Base-by-base conservation (phyloP, 2,797 vertebrate genomes). In the Atherinosoma microstoma region DNA sequence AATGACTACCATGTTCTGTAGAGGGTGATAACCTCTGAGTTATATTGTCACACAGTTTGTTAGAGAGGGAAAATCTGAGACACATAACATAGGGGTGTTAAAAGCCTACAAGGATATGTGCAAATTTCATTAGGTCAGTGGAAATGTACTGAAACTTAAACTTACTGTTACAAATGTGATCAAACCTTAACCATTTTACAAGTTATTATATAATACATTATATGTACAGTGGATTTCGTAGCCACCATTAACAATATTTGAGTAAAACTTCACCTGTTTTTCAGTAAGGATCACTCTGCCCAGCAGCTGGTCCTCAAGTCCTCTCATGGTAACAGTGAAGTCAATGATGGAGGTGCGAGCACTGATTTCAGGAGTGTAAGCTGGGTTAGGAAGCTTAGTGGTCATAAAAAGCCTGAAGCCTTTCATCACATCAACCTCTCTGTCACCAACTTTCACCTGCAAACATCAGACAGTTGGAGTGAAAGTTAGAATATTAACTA, bases 361-460 rank as follows among this genome's bases (percentile, higher is more conserved):
- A 22, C 96, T 98, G 77, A 99, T 96, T 93, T 99, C 98, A 0
- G 97, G 98, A 47, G 97, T 97, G 53, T 98, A 99, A 7, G 93
- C 94, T 0, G 98, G 98, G 87, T 98, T 99, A 58, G 97, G 95
- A 60, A 99, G 92, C 79, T 98, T 97, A 68, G 97, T 98, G 65
- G 97, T 99, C 76, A 99, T 91, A 72, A 97, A 99, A 24, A 99
- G 95, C 74, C 91, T 95, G 91, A 99, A 99, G 29, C 96, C 96
- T 73, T 94, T 94, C 97, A 98, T 96, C 69, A 99, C 95, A 74
- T 98, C 96, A 81, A 98, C 92, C 88, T 99, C 98, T 82, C 98
- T 99, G 92, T 99, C 97, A 11, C 97, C 97, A 38, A 99, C 91
- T 90, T 98, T 99, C 58, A 99, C 98, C 98, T 99, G 84, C 12